These are phyloP conservation scores for Anthopleura sola DNA, from an alignment of 64 coral and sea anemone genomes.

Conservation along the genomic window DNA sequence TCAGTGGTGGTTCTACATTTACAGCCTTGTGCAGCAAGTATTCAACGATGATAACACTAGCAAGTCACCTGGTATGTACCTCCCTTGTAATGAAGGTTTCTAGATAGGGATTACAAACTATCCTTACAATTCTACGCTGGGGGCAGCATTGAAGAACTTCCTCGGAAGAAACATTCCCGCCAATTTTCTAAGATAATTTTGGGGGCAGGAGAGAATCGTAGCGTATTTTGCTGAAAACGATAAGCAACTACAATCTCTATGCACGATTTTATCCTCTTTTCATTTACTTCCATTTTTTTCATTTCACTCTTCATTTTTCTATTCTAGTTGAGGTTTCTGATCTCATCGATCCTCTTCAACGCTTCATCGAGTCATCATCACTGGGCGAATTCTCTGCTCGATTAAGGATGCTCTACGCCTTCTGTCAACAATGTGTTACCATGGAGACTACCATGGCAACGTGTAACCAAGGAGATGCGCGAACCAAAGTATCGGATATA, in stretches of 20 bases:
- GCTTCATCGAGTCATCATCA: conserved; percentile 85
- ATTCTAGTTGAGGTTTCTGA: neutral
- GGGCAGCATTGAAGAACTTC: neutral
- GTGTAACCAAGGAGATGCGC: neutral
- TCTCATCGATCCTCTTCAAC: conserved; percentile 64
- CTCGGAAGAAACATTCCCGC: too few species aligned
- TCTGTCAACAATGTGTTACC: conserved; percentile 49
- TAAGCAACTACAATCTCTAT: neutral
- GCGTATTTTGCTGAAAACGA: too few species aligned
- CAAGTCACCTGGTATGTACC: neutral
- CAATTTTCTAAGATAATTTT: too few species aligned
- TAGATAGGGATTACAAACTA: neutral
- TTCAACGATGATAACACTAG: neutral
- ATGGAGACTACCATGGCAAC: conserved; percentile 5
- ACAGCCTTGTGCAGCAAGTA: conserved; percentile 50
- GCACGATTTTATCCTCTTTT: neutral
- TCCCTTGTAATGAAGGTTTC: neutral
- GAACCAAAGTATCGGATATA: conserved; percentile 51
- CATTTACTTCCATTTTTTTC: neutral
- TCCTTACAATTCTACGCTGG: neutral
- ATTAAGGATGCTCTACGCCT: conserved; percentile 61
- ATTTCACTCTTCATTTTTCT: neutral
- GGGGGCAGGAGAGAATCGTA: too few species aligned
- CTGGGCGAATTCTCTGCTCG: conserved; percentile 79
- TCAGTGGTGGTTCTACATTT: conserved; percentile 88